Conservation (phyloP, 2,113 vertebrate species). For the Sylvia atricapilla region DNA sequence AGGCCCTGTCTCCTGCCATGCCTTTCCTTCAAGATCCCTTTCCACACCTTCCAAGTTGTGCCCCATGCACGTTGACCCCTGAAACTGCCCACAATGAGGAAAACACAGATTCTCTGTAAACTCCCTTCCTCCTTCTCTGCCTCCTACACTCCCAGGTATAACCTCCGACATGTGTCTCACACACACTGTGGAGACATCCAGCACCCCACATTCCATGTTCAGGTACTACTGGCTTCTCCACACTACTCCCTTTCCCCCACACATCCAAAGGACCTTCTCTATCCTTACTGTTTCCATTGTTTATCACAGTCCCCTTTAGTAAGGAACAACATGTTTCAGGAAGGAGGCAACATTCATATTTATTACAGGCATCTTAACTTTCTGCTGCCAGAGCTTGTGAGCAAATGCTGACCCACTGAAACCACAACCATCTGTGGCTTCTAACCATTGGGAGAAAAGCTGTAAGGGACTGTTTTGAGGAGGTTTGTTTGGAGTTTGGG, state of each 20-base stretch:
- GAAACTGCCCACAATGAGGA: background rate
- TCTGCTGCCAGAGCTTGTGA: background rate
- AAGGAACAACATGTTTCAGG: background rate
- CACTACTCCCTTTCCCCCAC: background rate
- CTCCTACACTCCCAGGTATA: background rate
- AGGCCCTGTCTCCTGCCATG: background rate
- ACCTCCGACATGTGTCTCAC: background rate
- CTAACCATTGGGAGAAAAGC: background rate
- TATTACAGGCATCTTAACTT: background rate
- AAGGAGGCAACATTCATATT: background rate
- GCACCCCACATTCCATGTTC: background rate
- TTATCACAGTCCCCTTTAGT: background rate
- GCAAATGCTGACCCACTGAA: background rate
- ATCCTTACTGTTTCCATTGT: background rate
- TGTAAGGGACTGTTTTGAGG: background rate
- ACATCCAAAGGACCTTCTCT: background rate
- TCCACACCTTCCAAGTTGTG: background rate
- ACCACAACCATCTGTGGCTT: background rate
- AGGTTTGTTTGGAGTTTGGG: background rate
- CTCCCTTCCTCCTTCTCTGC: background rate
- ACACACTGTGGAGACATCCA: background rate
- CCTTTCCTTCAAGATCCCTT: background rate
- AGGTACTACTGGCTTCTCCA: background rate
- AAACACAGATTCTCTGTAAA: background rate
- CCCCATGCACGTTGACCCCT: background rate